Evolutionary conservation across 2,113 vertebrate species (phyloP).

Genomic region (Periophthalmodon schlosseri): DNA sequence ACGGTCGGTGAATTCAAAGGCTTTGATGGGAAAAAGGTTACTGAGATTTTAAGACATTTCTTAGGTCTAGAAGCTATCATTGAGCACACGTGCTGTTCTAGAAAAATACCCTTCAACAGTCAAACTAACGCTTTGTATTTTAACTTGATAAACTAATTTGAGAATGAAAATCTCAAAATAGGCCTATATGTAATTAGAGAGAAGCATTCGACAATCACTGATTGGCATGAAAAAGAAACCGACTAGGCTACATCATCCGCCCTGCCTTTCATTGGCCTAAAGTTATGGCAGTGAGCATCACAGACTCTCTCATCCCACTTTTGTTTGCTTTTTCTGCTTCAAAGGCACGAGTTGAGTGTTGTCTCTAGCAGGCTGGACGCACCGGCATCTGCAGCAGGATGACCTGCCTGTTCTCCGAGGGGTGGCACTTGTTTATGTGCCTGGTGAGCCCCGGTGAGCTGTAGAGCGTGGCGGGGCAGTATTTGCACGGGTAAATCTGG

Average conservation of each 20-base stretch:
- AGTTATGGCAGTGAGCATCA: conserved; percentile 68
- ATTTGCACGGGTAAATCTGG: conserved; percentile 97
- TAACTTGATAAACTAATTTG: conserved; percentile 73
- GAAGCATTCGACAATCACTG: conserved; percentile 76
- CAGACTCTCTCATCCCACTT: conserved; percentile 44
- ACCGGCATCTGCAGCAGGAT: conserved; percentile 97
- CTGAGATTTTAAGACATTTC: conserved; percentile 78
- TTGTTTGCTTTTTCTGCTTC: conserved; percentile 8
- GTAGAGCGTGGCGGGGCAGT: conserved; percentile 98
- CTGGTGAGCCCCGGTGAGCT: conserved; percentile 98
- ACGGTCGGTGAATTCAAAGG: conserved; percentile 84
- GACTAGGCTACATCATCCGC: conserved; percentile 60
- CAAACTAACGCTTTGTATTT: conserved; percentile 80
- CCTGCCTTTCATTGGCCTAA: conserved; percentile 66
- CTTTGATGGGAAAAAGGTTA: conserved; percentile 77
- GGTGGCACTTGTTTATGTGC: conserved; percentile 99
- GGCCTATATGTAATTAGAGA: conserved; percentile 70
- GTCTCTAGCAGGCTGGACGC: conserved; percentile 91
- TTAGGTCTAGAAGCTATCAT: conserved; percentile 87
- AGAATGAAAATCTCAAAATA: conserved; percentile 72
- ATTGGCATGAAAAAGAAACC: conserved; percentile 74
- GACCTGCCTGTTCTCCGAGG: conserved; percentile 97
- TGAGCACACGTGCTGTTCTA: conserved; percentile 80
- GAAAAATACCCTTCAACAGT: conserved; percentile 84
- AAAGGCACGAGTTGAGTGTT: conserved; percentile 70